Conservation (phyloP, 2,797 vertebrate genomes). For the Eidolon dupreanum region DNA sequence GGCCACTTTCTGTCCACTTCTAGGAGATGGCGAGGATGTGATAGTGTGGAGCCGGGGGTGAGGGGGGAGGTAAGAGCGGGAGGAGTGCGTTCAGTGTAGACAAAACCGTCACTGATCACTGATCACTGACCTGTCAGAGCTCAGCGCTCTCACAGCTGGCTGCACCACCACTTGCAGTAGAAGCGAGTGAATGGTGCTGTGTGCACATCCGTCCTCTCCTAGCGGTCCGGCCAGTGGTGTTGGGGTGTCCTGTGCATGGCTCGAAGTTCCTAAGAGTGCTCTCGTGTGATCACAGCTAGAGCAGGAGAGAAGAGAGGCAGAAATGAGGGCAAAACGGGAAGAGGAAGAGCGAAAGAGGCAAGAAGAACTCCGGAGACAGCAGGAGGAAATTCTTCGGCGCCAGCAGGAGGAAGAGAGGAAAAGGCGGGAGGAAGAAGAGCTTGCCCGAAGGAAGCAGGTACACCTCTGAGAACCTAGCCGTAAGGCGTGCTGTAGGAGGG, state of each 20-base stretch:
- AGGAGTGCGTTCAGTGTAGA: neutral
- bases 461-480: slow-evolving; percentile 27
- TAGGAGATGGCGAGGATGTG: neutral
- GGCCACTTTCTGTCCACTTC: neutral
- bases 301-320: slow-evolving; percentile 95
- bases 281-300: slow-evolving; percentile 90
- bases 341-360: slow-evolving; percentile 95
- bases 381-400: slow-evolving; percentile 93
- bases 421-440: slow-evolving; percentile 92
- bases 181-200: neutral
- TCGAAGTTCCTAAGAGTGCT: slow-evolving; percentile 68
- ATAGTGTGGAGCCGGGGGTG: neutral
- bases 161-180: neutral
- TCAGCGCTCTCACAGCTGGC: neutral
- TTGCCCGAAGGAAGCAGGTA: slow-evolving; percentile 95
- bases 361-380: slow-evolving; percentile 93
- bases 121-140: neutral
- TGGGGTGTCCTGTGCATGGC: neutral
- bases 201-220: neutral
- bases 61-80: neutral
- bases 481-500: accelerated
- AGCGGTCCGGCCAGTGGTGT: neutral
- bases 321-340: slow-evolving; percentile 95
- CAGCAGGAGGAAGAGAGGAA: slow-evolving; percentile 94
- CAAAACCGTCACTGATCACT: neutral